These are phyloP conservation scores for Drosophila albomicans DNA, from an alignment of 1,140 invertebrate genomes.

Conservation along the genomic window DNA sequence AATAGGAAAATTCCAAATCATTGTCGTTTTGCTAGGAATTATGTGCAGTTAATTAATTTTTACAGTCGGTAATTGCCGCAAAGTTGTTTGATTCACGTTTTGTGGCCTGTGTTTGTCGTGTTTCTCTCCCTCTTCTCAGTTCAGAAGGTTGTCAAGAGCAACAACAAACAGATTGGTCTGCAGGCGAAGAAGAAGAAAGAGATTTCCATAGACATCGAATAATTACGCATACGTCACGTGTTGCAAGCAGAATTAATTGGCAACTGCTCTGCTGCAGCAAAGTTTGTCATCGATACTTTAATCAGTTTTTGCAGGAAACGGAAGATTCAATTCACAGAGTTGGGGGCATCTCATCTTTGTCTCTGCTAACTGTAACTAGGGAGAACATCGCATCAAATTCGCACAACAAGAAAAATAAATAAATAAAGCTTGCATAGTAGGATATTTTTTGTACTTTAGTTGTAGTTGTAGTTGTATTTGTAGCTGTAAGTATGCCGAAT, in stretches of 20 bases:
- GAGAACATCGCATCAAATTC: constrained; percentile 20
- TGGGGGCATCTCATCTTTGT: not conserved
- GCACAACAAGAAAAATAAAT: constrained; percentile 10
- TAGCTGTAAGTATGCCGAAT: constrained; percentile 63
- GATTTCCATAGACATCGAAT: constrained; percentile 10
- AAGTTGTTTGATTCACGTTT: too few relatives aligned
- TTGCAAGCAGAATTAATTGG: constrained; percentile 65
- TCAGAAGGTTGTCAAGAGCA: not conserved
- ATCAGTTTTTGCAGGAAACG: constrained; percentile 37
- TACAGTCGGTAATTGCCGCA: not conserved
- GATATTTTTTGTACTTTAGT: not conserved
- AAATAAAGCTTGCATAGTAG: not conserved
- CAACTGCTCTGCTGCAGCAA: not conserved
- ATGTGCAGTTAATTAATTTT: constrained; percentile 21
- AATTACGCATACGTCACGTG: constrained; percentile 78
- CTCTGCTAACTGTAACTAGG: constrained; percentile 29
- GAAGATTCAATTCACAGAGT: constrained; percentile 20
- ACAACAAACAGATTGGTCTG: not conserved
- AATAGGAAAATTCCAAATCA: not conserved
- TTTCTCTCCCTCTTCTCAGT: too few relatives aligned
- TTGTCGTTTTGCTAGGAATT: not conserved
- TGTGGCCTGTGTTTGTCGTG: too few relatives aligned
- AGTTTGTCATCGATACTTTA: constrained; percentile 52
- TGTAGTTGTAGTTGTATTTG: constrained; percentile 1
- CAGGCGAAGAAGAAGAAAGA: not conserved